phyloP scores from a whole-genome alignment of 2,113 vertebrate species.

The Macaca nemestrina region DNA sequence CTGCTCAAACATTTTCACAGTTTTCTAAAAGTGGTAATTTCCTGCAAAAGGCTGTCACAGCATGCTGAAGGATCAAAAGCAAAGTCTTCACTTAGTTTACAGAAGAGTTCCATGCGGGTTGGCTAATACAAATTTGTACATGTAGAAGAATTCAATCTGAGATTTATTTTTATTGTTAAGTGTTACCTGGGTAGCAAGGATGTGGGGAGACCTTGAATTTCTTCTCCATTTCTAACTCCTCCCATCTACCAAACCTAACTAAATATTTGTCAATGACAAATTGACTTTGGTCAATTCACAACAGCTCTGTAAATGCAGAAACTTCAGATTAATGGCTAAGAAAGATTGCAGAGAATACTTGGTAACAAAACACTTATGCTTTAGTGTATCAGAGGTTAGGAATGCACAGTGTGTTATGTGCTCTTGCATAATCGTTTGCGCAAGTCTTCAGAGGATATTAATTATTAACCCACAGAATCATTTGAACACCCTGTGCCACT shows the following conservation, averaged over 20 bases:
- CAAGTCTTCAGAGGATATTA: conserved; percentile 68
- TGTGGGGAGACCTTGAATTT: background rate
- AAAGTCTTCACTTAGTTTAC: background rate
- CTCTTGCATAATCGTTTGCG: conserved; percentile 59
- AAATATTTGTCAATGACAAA: background rate
- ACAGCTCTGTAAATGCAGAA: background rate
- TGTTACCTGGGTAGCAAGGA: background rate
- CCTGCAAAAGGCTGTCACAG: background rate
- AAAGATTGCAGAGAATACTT: background rate
- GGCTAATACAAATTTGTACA: background rate
- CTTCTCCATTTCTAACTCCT: background rate
- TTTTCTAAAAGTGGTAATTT: conserved; percentile 26
- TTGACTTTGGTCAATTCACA: background rate
- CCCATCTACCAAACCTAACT: background rate
- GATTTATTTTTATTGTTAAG: background rate
- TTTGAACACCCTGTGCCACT: background rate
- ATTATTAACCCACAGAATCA: conserved; percentile 72
- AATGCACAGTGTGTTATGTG: conserved; percentile 21
- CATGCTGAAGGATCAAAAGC: background rate
- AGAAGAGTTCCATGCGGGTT: background rate
- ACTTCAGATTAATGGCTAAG: background rate
- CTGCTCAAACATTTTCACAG: background rate
- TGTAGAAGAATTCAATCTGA: background rate
- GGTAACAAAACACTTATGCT: background rate
- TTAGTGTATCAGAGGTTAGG: conserved; percentile 27